Evolutionary conservation across 2,888 invertebrate species (phyloP).

Genomic region (Autographa gamma): DNA sequence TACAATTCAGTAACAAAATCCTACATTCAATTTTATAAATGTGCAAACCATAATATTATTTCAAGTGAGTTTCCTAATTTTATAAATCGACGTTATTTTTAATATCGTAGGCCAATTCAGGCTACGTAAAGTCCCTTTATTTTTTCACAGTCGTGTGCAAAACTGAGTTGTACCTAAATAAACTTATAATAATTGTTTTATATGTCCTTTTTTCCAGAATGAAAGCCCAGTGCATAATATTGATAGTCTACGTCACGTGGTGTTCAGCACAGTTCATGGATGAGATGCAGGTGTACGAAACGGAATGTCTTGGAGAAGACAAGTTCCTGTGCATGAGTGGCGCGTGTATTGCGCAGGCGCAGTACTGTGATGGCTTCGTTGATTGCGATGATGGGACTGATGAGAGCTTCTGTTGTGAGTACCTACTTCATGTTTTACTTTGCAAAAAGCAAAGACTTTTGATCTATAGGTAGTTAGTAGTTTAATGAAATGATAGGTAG

Average conservation of each 20-base stretch:
- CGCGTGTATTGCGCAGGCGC: slow-evolving; percentile 87
- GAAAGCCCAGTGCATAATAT: slow-evolving; percentile 29
- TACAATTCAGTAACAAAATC: neutral
- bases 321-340: slow-evolving; percentile 74
- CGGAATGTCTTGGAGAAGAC: slow-evolving; percentile 73
- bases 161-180: neutral
- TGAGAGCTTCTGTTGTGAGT: slow-evolving; percentile 84
- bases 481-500: too few relatives aligned
- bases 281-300: slow-evolving; percentile 70
- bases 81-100: neutral
- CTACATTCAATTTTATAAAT: slow-evolving; percentile 13
- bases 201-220: slow-evolving; percentile 24
- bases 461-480: too few relatives aligned
- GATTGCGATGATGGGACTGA: slow-evolving; percentile 91
- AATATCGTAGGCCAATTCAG: too few relatives aligned
- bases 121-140: neutral
- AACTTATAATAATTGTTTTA: neutral
- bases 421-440: too few relatives aligned
- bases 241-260: slow-evolving; percentile 55
- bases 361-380: slow-evolving; percentile 88
- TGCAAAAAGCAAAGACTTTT: too few relatives aligned
- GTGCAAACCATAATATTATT: slow-evolving; percentile 20
- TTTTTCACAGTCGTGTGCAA: neutral
- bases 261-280: slow-evolving; percentile 70
- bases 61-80: slow-evolving; percentile 29